Base-by-base conservation (phyloP, 2,888 invertebrate species). In the Morpho achilles region DNA sequence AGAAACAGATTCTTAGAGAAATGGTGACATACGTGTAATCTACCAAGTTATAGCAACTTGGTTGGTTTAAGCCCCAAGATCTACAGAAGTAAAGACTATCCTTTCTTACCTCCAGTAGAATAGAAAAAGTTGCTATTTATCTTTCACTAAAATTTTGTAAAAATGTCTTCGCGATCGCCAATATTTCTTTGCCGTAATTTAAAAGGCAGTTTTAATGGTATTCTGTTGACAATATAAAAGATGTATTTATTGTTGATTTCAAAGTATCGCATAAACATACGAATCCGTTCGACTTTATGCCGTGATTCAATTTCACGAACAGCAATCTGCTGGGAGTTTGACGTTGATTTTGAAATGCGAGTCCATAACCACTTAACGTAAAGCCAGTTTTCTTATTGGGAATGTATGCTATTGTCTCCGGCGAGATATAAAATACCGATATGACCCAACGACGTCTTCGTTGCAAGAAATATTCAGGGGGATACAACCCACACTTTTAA, bases 401-500 rank as follows among this genome's bases (percentile, higher is more conserved):
- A 84, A 86, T 76, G 81, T 84, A 82, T 80, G 82, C 89, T 87
- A 89, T 90, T 90, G 89, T 90, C 88, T 89, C 82, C 77, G 74
- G 71, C 69, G 77, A 82, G 89, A 90, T 90, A 89, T 88, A 89
- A 90, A 88, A 88, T 88, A 87, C 84, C 85, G 89, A 90, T 90
- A 90, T 89, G 87, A 88, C 84, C 87, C 83, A 82, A 84, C 84
- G 82, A 84, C 85, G 87, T 89, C 89, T 89, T 87, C 85, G 87
- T 85, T 80, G 87, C 86, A 89, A 89, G 89, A 89, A 89, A 89
- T 89, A 88, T 89, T 88, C 87, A 89, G 85, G 87, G 32, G 88
- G 87, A 88, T 86, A 88, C 89, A 74, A 77, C 90, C 90, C 87
- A 90, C 90, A 90, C 90, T 90, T 89, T 89, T 90, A 89, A 90